phyloP scores from a whole-genome alignment of 2,113 vertebrate species.

The Prinia subflava region DNA sequence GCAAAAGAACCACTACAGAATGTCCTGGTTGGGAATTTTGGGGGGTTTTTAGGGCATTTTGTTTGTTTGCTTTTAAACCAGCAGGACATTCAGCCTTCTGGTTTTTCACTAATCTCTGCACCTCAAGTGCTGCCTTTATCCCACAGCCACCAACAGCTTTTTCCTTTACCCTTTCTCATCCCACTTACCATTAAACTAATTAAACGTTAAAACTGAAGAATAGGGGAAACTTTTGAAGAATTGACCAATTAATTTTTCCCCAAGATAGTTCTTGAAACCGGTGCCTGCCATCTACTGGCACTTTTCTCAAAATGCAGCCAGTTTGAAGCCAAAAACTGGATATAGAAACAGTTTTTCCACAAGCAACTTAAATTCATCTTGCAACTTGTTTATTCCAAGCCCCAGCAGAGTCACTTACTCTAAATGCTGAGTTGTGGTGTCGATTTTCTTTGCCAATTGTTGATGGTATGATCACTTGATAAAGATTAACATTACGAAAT shows the following conservation, averaged over 20 bases:
- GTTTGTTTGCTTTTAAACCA: not conserved
- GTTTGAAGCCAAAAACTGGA: not conserved
- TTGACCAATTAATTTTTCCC: not conserved
- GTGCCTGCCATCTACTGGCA: slow-evolving; percentile 51
- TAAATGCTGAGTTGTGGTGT: not conserved
- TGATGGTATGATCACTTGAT: not conserved
- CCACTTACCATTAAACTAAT: not conserved
- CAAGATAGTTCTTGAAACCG: not conserved
- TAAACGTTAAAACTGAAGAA: not conserved
- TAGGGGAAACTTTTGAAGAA: not conserved
- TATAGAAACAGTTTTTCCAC: not conserved
- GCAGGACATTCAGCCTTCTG: not conserved
- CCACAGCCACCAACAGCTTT: not conserved
- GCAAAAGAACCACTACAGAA: not conserved
- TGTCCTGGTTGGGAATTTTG: not conserved
- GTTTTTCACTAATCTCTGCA: not conserved
- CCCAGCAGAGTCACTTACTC: not conserved
- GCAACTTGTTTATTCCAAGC: not conserved
- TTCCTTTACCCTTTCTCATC: not conserved
- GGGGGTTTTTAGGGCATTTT: not conserved
- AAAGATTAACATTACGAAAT: not conserved
- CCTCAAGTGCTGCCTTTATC: not conserved
- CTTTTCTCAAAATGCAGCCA: not conserved
- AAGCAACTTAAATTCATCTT: rapidly evolving
- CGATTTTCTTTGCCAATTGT: not conserved